Conservation (phyloP, 1,140 invertebrate genomes). For the Papilio polytes region DNA sequence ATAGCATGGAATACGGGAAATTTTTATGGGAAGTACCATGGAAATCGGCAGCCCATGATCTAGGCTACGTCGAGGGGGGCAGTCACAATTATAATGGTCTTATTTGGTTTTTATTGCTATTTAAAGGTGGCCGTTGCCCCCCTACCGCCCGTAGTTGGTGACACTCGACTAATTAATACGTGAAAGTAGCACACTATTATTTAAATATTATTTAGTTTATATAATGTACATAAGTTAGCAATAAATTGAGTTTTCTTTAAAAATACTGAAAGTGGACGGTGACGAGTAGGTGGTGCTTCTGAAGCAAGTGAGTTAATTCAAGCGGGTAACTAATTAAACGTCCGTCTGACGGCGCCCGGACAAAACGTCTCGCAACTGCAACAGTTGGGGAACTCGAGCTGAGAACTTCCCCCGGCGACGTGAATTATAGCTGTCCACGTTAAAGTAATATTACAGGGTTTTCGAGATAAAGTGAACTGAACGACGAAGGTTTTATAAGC, state of each 20-base stretch:
- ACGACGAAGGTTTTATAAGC: background rate
- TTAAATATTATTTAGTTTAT: no score
- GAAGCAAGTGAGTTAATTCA: conserved; percentile 44
- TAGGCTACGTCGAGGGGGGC: no score
- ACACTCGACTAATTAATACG: no score
- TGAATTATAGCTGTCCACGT: conserved; percentile 10
- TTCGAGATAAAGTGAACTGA: background rate
- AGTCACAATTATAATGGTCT: no score
- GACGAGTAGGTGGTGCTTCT: background rate
- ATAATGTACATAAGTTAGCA: no score
- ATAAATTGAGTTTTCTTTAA: background rate
- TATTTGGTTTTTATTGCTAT: no score
- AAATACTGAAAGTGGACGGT: background rate
- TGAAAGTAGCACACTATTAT: no score
- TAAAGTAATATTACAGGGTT: background rate
- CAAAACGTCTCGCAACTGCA: conserved; percentile 34
- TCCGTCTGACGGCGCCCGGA: conserved; percentile 40
- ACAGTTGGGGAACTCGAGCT: conserved; percentile 11
- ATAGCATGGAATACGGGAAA: background rate
- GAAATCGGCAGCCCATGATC: no score
- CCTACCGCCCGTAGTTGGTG: no score
- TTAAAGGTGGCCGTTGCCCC: no score
- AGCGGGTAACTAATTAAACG: conserved; percentile 53
- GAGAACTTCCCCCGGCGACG: conserved; percentile 28
- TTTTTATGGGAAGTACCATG: no score